Conservation (phyloP, 2,888 invertebrate species). For the Kryphioiulus occultus region DNA sequence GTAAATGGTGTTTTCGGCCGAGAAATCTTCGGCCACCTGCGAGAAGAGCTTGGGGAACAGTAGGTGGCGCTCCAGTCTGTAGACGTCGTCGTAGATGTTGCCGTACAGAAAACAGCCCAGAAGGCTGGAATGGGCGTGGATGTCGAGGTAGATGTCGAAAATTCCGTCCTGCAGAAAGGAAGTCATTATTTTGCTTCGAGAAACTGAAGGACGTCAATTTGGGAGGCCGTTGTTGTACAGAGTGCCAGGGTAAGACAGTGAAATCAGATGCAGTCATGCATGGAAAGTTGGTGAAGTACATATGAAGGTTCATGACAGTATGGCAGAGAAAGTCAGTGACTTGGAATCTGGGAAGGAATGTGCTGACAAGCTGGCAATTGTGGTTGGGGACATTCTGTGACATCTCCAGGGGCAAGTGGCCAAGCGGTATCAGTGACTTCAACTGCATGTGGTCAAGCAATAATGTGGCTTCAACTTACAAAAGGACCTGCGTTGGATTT, state of each 20-base stretch:
- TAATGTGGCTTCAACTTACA: too few species aligned
- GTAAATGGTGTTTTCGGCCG: slow-evolving; percentile 84
- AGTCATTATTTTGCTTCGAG: neutral
- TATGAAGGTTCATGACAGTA: too few species aligned
- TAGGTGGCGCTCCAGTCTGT: slow-evolving; percentile 91
- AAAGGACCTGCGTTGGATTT: too few species aligned
- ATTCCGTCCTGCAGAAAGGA: slow-evolving; percentile 69
- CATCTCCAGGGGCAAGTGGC: too few species aligned
- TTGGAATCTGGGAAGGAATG: too few species aligned
- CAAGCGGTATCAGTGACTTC: too few species aligned
- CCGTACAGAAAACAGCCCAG: slow-evolving; percentile 95
- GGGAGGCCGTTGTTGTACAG: neutral
- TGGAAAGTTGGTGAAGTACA: too few species aligned
- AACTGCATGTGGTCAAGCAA: too few species aligned
- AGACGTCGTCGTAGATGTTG: slow-evolving; percentile 91
- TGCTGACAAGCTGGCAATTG: too few species aligned
- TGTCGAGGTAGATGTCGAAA: slow-evolving; percentile 91
- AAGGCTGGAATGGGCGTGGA: slow-evolving; percentile 91
- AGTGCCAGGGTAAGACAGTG: neutral
- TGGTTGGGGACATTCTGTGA: too few species aligned
- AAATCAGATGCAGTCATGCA: too few species aligned
- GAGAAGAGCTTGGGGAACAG: slow-evolving; percentile 92
- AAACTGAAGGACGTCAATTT: neutral
- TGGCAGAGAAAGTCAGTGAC: too few species aligned
- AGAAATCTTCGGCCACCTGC: slow-evolving; percentile 88